Conservation (phyloP, 2,113 vertebrate species). For the Struthio camelus region DNA sequence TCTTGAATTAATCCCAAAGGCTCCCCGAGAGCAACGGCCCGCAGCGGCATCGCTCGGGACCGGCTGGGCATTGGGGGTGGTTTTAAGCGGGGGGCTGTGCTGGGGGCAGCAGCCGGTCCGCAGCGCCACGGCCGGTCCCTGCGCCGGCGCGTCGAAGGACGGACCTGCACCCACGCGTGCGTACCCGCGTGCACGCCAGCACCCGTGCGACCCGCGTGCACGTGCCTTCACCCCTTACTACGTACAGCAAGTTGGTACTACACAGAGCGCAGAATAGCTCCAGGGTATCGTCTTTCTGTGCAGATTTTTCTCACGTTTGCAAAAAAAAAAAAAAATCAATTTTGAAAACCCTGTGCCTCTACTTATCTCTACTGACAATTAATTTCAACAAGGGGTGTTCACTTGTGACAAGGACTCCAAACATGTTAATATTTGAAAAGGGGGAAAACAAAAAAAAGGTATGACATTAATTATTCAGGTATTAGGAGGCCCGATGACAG, state of each 20-base stretch:
- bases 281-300: neutral
- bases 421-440: neutral
- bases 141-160: no score
- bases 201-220: accelerated
- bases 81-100: neutral
- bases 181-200: accelerated
- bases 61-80: neutral
- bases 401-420: neutral
- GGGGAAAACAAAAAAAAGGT: neutral
- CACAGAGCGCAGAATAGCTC: accelerated
- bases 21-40: neutral
- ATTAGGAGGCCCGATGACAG: neutral
- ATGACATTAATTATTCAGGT: neutral
- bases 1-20: neutral
- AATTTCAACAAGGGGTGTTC: neutral
- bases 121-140: no score
- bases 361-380: neutral
- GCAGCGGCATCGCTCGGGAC: neutral
- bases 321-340: neutral
- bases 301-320: neutral
- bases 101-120: no score
- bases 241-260: neutral
- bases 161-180: no score
- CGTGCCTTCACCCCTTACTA: accelerated
- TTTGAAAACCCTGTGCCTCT: neutral